Evolutionary conservation across 1,140 invertebrate genomes (phyloP).

Genomic region (Harlomillsia oculata): DNA sequence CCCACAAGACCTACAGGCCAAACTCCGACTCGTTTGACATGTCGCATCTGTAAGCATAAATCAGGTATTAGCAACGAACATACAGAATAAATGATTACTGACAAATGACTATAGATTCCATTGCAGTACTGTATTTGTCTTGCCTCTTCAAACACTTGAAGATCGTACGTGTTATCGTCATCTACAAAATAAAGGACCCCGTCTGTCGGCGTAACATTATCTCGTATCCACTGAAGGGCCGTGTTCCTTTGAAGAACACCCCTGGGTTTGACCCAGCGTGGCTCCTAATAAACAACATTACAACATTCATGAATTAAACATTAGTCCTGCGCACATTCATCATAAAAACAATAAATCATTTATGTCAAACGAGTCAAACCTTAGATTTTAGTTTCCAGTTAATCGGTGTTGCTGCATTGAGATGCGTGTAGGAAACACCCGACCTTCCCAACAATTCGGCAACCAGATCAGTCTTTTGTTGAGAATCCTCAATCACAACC

Average conservation of each 20-base stretch:
- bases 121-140: not conserved
- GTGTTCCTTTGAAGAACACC: constrained; percentile 90
- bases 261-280: constrained; percentile 80
- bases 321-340: not conserved
- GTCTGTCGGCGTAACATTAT: constrained; percentile 47
- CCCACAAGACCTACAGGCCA: constrained; percentile 97
- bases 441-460: constrained; percentile 65
- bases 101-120: not conserved
- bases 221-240: constrained; percentile 75
- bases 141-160: constrained; percentile 84
- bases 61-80: not conserved
- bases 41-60: constrained; percentile 56
- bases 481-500: constrained; percentile 87
- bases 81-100: not conserved
- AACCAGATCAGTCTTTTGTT: constrained; percentile 64
- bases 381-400: constrained; percentile 55
- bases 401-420: constrained; percentile 60
- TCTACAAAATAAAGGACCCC: constrained; percentile 96
- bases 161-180: constrained; percentile 92
- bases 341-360: not conserved
- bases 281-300: constrained; percentile 47
- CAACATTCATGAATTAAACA: not conserved
- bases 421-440: constrained; percentile 64
- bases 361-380: constrained; percentile 35
- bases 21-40: constrained; percentile 77